These are phyloP conservation scores for Lithophane semibrunnea DNA, from an alignment of 2,888 invertebrate species.

Conservation along the genomic window DNA sequence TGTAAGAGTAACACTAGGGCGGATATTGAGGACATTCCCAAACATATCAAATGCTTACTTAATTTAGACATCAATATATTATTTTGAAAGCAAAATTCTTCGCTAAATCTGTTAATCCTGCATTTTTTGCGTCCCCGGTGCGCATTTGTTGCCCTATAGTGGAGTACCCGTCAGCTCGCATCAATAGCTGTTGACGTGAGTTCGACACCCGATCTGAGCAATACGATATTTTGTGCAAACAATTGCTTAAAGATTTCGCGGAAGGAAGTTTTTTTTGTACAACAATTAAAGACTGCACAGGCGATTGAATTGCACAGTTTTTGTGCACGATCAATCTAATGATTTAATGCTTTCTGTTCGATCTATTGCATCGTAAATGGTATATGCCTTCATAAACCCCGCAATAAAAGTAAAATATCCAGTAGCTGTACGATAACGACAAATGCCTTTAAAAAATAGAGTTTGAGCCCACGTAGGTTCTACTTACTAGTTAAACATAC, in stretches of 20 bases:
- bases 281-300: constrained; percentile 48
- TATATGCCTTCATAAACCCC: background rate
- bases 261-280: constrained; percentile 82
- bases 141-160: constrained; percentile 66
- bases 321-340: constrained; percentile 26
- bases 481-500: background rate
- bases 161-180: constrained; percentile 62
- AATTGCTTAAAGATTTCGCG: constrained; percentile 77
- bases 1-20: background rate
- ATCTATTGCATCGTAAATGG: background rate
- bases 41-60: constrained; percentile 13
- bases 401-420: background rate
- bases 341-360: constrained; percentile 23
- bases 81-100: constrained; percentile 29
- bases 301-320: constrained; percentile 59
- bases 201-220: constrained; percentile 79
- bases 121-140: constrained; percentile 65
- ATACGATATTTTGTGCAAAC: constrained; percentile 82
- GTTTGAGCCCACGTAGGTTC: background rate
- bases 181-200: constrained; percentile 73
- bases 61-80: constrained; percentile 52
- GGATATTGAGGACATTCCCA: background rate
- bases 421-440: background rate
- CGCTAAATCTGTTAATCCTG: constrained; percentile 22
- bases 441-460: background rate